Conservation (phyloP, 2,797 vertebrate genomes). For the Phoebastria nigripes region DNA sequence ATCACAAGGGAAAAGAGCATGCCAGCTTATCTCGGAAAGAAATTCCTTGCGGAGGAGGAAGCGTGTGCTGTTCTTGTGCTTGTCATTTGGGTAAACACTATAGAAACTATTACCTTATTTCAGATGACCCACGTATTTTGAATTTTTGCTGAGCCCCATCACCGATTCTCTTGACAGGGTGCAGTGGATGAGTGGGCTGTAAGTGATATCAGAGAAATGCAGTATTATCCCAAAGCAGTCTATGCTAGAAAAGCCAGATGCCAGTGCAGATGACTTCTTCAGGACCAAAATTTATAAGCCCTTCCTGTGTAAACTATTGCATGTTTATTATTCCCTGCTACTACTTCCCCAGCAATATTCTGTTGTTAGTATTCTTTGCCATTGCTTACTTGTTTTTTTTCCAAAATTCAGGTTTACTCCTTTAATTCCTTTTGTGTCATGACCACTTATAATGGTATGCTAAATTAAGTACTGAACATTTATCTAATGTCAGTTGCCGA, state of each 20-base stretch:
- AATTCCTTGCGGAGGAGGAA: conserved; percentile 49
- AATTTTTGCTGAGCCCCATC: conserved; percentile 29
- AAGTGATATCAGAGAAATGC: neutral
- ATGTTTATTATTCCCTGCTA: neutral
- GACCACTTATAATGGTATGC: conserved; percentile 24
- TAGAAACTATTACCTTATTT: conserved; percentile 9
- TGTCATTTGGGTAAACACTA: conserved; percentile 47
- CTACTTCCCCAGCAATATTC: neutral
- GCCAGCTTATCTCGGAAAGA: conserved; percentile 48
- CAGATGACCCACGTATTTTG: conserved; percentile 25
- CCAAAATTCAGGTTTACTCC: conserved; percentile 2
- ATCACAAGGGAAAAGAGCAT: conserved; percentile 39
- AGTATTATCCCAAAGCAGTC: neutral
- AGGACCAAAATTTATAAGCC: neutral
- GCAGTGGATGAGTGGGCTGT: neutral
- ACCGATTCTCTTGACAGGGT: neutral
- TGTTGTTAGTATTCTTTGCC: neutral
- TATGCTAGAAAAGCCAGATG: neutral
- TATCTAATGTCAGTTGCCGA: neutral
- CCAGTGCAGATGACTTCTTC: neutral
- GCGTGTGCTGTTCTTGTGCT: conserved; percentile 52
- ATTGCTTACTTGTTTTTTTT: neutral
- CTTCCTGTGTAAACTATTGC: neutral
- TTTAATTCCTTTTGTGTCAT: conserved; percentile 27
- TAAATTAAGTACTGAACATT: conserved; percentile 38